Evolutionary conservation across 1,140 invertebrate genomes (phyloP).

Genomic region (Hylaeus anthracinus): DNA sequence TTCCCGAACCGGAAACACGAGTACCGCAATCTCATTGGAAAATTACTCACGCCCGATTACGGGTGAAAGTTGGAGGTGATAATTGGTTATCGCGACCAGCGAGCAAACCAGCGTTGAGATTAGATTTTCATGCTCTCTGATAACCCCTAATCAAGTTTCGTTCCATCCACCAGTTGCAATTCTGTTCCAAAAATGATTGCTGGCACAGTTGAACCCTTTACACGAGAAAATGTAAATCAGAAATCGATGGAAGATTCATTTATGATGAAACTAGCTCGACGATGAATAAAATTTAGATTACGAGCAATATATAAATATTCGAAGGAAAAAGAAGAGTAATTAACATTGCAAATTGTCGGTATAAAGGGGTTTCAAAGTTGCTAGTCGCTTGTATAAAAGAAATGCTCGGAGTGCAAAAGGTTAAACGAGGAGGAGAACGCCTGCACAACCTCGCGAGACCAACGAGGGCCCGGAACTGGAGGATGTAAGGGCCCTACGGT

Average conservation of each 20-base stretch:
- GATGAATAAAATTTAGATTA: too few relatives aligned
- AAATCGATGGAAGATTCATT: too few relatives aligned
- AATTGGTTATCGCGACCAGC: constrained; percentile 33
- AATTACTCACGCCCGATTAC: constrained; percentile 47
- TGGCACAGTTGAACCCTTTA: not conserved
- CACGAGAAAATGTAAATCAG: too few relatives aligned
- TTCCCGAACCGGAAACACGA: constrained; percentile 11
- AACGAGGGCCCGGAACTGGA: not conserved
- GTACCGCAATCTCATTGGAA: constrained; percentile 35
- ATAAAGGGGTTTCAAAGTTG: too few relatives aligned
- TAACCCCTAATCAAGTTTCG: constrained; percentile 5
- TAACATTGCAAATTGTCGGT: too few relatives aligned
- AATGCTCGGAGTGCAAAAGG: too few relatives aligned
- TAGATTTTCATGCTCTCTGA: constrained; percentile 32
- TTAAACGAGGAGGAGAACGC: not conserved
- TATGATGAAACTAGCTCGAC: too few relatives aligned
- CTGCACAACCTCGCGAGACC: constrained; percentile 22
- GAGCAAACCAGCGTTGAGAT: constrained; percentile 19
- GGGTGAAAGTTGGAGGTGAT: constrained; percentile 42
- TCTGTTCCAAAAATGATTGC: not conserved
- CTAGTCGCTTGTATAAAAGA: too few relatives aligned
- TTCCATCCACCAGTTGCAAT: too few relatives aligned
- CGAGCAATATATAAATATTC: too few relatives aligned
- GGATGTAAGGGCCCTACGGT: constrained; percentile 27
- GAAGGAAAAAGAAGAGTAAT: too few relatives aligned